Percentiles rank a stretch among this genome's conserved stretches.
These are phyloP conservation scores for Pituophis catenifer DNA, from an alignment of 2,113 vertebrate species.

Conservation along the genomic window DNA sequence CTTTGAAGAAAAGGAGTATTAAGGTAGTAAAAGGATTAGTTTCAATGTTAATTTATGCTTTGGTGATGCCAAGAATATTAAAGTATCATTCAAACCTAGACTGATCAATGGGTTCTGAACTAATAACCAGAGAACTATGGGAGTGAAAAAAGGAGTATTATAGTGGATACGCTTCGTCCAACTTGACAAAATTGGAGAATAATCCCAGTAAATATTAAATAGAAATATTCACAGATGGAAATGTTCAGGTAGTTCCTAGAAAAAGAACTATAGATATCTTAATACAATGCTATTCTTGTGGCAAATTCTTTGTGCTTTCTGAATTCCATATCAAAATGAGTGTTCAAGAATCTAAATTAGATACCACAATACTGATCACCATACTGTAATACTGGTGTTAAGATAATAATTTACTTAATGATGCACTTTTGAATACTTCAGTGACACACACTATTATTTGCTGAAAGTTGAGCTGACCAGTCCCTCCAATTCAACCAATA, in stretches of 20 bases:
- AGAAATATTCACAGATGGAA: background rate
- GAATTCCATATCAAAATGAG: background rate
- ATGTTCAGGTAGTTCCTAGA: background rate
- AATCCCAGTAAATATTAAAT: constrained; percentile 30
- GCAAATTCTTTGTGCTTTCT: constrained; percentile 10
- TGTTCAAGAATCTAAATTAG: background rate
- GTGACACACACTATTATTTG: background rate
- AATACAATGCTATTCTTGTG: constrained; percentile 28
- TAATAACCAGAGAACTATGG: constrained; percentile 34
- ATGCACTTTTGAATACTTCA: background rate
- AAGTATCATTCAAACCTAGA: constrained; percentile 55
- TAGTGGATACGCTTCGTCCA: constrained; percentile 31
- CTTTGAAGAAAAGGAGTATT: constrained; percentile 26
- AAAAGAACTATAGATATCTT: background rate
- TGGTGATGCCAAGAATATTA: constrained; percentile 40
- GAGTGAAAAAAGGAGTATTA: constrained; percentile 33
- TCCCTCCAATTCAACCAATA: constrained; percentile 15
- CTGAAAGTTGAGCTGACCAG: background rate
- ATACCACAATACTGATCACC: background rate
- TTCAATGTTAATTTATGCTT: constrained; percentile 57
- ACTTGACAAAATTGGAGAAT: constrained; percentile 34
- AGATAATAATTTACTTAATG: constrained; percentile 8
- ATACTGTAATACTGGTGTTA: background rate
- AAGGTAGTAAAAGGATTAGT: constrained; percentile 53
- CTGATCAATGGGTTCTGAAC: constrained; percentile 42